phyloP scores from a whole-genome alignment of 2,888 invertebrate genomes.

The Spatulosminthurus flaviceps region DNA sequence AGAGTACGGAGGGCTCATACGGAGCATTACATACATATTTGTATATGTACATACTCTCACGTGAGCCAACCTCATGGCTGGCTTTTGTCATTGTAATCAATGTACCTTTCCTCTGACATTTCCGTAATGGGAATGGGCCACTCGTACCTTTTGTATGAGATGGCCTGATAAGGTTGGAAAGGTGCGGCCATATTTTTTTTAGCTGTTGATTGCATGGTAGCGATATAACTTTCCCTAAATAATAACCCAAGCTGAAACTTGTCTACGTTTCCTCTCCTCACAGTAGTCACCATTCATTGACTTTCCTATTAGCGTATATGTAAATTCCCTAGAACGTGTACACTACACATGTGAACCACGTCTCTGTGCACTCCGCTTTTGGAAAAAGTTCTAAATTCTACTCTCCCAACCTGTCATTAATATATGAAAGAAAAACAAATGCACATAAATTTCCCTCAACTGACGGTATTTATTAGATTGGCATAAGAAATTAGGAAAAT shows the following conservation, averaged over 20 bases:
- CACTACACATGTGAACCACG: no score
- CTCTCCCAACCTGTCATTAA: no score
- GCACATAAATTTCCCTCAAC: no score
- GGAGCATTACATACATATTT: no score
- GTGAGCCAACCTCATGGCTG: slow-evolving; percentile 16
- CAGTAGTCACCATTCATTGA: background rate
- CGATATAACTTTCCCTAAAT: slow-evolving; percentile 38
- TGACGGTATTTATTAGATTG: no score
- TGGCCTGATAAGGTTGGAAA: slow-evolving; percentile 55
- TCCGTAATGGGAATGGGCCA: slow-evolving; percentile 61
- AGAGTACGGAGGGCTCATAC: no score
- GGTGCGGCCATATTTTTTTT: slow-evolving; percentile 57
- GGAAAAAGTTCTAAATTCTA: no score
- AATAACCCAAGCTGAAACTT: slow-evolving; percentile 18
- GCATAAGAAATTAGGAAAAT: no score
- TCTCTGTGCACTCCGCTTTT: no score
- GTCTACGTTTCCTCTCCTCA: background rate
- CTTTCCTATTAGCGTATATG: no score
- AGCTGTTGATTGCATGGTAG: slow-evolving; percentile 63
- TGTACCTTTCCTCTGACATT: slow-evolving; percentile 63
- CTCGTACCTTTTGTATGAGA: slow-evolving; percentile 48
- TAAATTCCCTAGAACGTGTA: no score
- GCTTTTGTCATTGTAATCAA: slow-evolving; percentile 62
- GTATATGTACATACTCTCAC: background rate
- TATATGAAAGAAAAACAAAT: no score